A percentile compares a stretch with the other conserved stretches of the same genome.
These are phyloP conservation scores for Aspidiotus destructor DNA, from an alignment of 2,888 invertebrate genomes.

Conservation along the genomic window DNA sequence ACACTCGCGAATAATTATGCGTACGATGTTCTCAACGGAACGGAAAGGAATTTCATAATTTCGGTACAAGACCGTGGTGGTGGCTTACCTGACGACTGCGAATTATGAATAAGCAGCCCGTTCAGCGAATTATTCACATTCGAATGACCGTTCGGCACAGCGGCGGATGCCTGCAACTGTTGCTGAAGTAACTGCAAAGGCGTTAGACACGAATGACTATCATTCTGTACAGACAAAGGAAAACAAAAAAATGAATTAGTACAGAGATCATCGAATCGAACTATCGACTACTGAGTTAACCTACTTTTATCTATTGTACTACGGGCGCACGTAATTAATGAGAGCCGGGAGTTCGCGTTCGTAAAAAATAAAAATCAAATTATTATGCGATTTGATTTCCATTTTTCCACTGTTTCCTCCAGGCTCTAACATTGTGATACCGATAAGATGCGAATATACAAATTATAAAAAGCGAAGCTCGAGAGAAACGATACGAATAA, in stretches of 20 bases:
- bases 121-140: slow-evolving; percentile 41
- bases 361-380: no score
- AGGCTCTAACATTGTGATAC: no score
- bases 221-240: slow-evolving; percentile 35
- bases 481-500: no score
- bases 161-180: slow-evolving; percentile 41
- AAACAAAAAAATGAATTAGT: not conserved
- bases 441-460: no score
- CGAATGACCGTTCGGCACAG: slow-evolving; percentile 35
- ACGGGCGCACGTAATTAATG: no score
- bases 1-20: not conserved
- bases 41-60: not conserved
- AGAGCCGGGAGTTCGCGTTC: no score
- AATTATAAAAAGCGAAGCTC: no score
- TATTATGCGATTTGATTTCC: no score
- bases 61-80: not conserved
- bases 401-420: no score
- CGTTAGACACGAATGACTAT: slow-evolving; percentile 35
- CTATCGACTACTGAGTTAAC: not conserved
- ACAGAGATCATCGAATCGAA: not conserved
- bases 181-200: slow-evolving; percentile 45
- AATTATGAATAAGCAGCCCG: slow-evolving; percentile 38
- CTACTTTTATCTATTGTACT: no score
- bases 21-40: not conserved
- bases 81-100: slow-evolving; percentile 33